Evolutionary conservation across 2,797 vertebrate species (phyloP).

Genomic region (Mareca penelope): DNA sequence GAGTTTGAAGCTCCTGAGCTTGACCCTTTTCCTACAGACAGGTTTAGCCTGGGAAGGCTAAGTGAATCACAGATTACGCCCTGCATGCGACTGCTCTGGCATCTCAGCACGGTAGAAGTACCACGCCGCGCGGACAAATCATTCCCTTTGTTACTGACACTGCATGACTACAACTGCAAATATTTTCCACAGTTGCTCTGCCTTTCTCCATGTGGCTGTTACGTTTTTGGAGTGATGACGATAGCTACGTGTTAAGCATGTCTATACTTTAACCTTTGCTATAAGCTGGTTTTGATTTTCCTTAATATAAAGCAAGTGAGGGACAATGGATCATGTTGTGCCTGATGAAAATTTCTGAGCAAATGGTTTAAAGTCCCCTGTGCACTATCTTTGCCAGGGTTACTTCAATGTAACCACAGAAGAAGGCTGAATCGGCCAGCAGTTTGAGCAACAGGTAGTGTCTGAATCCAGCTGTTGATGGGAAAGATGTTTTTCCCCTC

Average conservation of each 20-base stretch:
- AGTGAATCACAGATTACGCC: background rate
- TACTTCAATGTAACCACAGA: constrained; percentile 27
- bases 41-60: background rate
- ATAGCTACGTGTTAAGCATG: background rate
- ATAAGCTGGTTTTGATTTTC: constrained; percentile 57
- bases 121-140: background rate
- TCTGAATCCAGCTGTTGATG: constrained; percentile 37
- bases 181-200: constrained; percentile 33
- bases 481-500: background rate
- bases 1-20: background rate
- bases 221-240: background rate
- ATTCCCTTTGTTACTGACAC: background rate
- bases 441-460: constrained; percentile 45
- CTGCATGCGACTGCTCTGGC: background rate
- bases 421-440: background rate
- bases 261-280: constrained; percentile 10
- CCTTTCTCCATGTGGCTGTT: background rate
- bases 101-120: constrained; percentile 13
- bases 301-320: constrained; percentile 25
- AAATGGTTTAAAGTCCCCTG: background rate
- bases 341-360: background rate
- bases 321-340: background rate
- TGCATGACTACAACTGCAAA: constrained; percentile 39
- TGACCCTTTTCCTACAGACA: background rate
- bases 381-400: background rate